Evolutionary conservation across 2,113 vertebrate species (phyloP).

Genomic region (Nettapus auritus): DNA sequence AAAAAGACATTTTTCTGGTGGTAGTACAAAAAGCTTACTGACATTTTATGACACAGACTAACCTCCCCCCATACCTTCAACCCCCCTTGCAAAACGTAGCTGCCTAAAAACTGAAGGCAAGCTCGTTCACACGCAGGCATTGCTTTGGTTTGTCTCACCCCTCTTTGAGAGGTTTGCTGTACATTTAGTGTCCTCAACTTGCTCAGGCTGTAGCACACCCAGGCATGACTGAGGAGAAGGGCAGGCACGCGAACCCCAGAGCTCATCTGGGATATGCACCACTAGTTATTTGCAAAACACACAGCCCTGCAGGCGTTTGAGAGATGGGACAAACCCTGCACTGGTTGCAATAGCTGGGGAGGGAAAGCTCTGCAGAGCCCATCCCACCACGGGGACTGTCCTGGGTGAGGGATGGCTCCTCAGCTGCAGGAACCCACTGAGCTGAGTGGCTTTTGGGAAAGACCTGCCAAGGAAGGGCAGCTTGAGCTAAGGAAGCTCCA

Average conservation of each 20-base stretch:
- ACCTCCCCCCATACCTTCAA: constrained; percentile 17
- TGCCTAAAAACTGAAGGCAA: background rate
- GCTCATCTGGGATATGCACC: background rate
- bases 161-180: background rate
- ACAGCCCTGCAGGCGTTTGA: accelerated
- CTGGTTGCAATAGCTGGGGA: background rate
- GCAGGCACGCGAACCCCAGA: background rate
- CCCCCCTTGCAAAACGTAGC: background rate
- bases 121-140: background rate
- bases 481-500: background rate
- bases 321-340: background rate
- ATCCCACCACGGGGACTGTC: background rate
- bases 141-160: background rate
- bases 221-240: background rate
- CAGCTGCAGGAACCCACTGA: background rate
- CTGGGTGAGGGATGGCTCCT: accelerated
- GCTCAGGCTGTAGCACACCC: background rate
- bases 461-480: background rate
- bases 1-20: constrained; percentile 32
- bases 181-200: background rate
- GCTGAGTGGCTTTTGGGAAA: background rate
- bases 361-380: background rate
- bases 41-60: constrained; percentile 58
- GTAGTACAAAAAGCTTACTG: constrained; percentile 69
- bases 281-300: background rate